Conservation (phyloP, 2,888 invertebrate genomes). For the Sinotaia quadrata region DNA sequence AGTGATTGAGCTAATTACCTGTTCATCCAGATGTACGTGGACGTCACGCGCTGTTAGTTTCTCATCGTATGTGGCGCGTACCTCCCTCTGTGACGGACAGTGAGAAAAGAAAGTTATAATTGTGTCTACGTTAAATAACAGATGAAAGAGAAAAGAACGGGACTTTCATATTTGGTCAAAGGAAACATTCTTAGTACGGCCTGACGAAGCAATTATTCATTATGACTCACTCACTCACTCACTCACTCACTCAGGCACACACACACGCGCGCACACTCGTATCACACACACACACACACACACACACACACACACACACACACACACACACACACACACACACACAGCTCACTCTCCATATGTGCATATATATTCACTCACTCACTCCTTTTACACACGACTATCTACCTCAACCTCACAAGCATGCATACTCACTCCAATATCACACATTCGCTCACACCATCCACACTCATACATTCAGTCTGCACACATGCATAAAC, state of each 20-base stretch:
- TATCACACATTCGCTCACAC: too few relatives aligned
- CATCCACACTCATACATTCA: too few relatives aligned
- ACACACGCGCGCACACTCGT: conserved; percentile 2
- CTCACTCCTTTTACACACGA: too few relatives aligned
- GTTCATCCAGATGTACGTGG: conserved; percentile 6
- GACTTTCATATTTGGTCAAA: neutral
- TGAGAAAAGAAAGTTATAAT: too few relatives aligned
- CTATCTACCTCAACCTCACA: too few relatives aligned
- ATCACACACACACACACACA: conserved; percentile 13
- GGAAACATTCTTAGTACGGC: too few relatives aligned
- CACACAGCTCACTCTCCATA: neutral
- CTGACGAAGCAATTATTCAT: neutral
- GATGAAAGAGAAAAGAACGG: neutral
- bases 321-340: neutral
- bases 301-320: conserved; percentile 5
- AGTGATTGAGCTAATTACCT: too few relatives aligned
- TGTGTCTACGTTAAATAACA: too few relatives aligned
- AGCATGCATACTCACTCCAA: too few relatives aligned
- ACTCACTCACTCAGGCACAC: conserved; percentile 4
- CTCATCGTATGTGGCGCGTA: conserved; percentile 11
- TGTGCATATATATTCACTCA: neutral
- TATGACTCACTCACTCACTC: neutral
- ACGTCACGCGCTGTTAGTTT: conserved; percentile 19
- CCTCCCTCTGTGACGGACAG: neutral
- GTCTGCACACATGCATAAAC: too few relatives aligned